A percentile compares a stretch with the other conserved stretches of the same genome.
phyloP scores from a whole-genome alignment of 1,140 invertebrate species.

The Battus philenor region DNA sequence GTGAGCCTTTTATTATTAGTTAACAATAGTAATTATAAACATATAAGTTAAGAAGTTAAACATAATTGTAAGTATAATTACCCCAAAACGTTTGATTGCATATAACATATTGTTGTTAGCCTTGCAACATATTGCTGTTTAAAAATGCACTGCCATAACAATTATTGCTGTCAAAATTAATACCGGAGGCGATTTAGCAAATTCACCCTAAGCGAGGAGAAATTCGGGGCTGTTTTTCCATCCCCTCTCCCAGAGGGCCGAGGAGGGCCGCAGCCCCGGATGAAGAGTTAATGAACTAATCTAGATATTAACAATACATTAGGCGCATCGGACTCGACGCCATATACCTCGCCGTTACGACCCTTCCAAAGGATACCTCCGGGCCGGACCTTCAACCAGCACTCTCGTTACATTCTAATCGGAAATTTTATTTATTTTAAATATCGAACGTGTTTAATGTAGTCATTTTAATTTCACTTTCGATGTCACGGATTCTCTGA shows the following conservation, averaged over 20 bases:
- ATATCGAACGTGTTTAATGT: background rate
- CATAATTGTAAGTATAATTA: no score
- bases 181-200: conserved; percentile 28
- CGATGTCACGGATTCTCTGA: background rate
- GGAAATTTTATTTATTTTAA: background rate
- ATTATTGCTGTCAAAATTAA: conserved; percentile 42
- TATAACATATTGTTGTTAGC: conserved; percentile 5
- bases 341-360: conserved; percentile 38
- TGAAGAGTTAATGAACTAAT: conserved; percentile 68
- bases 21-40: no score
- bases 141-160: conserved; percentile 29
- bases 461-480: background rate
- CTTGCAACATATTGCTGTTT: conserved; percentile 8
- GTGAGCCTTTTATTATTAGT: no score
- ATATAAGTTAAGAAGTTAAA: no score
- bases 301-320: conserved; percentile 67
- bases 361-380: conserved; percentile 21
- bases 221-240: conserved; percentile 31
- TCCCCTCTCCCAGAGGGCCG: conserved; percentile 18
- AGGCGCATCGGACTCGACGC: conserved; percentile 47
- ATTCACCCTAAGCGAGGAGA: conserved; percentile 34
- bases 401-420: conserved; percentile 9
- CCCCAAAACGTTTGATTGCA: background rate
- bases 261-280: conserved; percentile 26
- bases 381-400: background rate